phyloP scores from a whole-genome alignment of 1,140 invertebrate genomes.

The Thaumetopoea pityocampa region DNA sequence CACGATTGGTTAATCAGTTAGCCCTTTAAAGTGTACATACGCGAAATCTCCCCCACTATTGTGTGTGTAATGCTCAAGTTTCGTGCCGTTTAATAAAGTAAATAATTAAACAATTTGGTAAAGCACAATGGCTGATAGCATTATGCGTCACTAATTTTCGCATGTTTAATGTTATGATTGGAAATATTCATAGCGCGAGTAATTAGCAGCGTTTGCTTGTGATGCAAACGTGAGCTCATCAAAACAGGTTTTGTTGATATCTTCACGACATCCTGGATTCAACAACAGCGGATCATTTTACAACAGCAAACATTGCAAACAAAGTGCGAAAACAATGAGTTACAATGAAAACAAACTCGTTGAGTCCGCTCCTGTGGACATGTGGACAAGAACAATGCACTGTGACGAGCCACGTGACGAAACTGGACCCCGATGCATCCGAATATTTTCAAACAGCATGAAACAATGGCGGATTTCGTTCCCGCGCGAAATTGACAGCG shows the following conservation, averaged over 20 bases:
- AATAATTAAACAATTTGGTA: too few relatives aligned
- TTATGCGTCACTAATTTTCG: too few relatives aligned
- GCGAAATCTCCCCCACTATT: too few relatives aligned
- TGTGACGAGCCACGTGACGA: slow-evolving; percentile 28
- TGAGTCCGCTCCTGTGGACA: slow-evolving; percentile 28
- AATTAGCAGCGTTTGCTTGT: slow-evolving; percentile 11
- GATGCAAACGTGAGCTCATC: slow-evolving; percentile 11
- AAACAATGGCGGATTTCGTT: slow-evolving; percentile 26
- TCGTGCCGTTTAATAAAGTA: too few relatives aligned
- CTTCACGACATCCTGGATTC: slow-evolving; percentile 6
- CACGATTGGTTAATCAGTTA: too few relatives aligned
- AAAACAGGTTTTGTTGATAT: slow-evolving; percentile 4
- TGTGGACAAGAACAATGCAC: slow-evolving; percentile 26
- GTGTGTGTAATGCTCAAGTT: too few relatives aligned
- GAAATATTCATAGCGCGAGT: slow-evolving; percentile 12
- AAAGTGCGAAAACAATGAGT: slow-evolving; percentile 27
- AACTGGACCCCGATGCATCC: slow-evolving; percentile 34
- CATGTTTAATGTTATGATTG: slow-evolving; percentile 11
- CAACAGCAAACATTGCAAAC: slow-evolving; percentile 23
- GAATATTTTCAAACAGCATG: slow-evolving; percentile 21
- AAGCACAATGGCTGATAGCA: too few relatives aligned
- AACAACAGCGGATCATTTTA: slow-evolving; percentile 18
- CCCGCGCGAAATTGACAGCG: slow-evolving; percentile 23
- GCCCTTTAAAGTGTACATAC: too few relatives aligned
- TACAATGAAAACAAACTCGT: slow-evolving; percentile 35